Evolutionary conservation across 2,888 invertebrate species (phyloP), one percentile per base, ranked within the genome.

Genomic region (Drosophila lacicola): DNA sequence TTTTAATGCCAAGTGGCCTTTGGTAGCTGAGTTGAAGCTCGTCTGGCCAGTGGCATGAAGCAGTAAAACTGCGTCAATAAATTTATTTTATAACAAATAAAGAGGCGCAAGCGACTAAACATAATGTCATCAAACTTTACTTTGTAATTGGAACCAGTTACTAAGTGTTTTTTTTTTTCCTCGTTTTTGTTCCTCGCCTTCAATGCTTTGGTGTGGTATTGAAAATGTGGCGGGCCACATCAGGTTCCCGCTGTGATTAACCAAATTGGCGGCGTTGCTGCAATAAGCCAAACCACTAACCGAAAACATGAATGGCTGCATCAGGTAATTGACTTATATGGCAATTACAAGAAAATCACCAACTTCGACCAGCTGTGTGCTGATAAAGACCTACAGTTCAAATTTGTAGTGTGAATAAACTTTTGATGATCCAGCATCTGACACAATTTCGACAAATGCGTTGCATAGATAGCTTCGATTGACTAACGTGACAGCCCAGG

Each of bases 81-180:
- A 74, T 74, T 62, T 11, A 65, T 69, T 71, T 67, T 65, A 67
- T 70, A 70, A 65, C 63, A 73, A 70, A 76, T 60, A 68, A 67
- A 77, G 62, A 83, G 69, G 68, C 70, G 45, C 46, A 63, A 45
- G 25, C 46, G 41, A 61, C 49, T 57, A 39, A 45, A 51, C 55
- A 17, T 63, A 77, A 79, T 79, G 88, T 83, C 88, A 74, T 74
- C 71, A 88, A 85, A 85, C 82, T 86, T 64, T 46, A 21, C 14
- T 55, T 54, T 77, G 63, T 55, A 63, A 50, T 58, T 47, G 41
- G 33, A 84, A 80, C 82, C 72, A 70, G 82, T 86, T 68, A 53
- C 29, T 41, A 45, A 62, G 50, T 45, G 62, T 50, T 36, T 51
- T 73, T 47, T 62, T 19, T 62, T 55, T 69, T 25, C 25, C 6